phyloP scores from a whole-genome alignment of 2,888 invertebrate genomes.

The Chrysolina oricalcia region DNA sequence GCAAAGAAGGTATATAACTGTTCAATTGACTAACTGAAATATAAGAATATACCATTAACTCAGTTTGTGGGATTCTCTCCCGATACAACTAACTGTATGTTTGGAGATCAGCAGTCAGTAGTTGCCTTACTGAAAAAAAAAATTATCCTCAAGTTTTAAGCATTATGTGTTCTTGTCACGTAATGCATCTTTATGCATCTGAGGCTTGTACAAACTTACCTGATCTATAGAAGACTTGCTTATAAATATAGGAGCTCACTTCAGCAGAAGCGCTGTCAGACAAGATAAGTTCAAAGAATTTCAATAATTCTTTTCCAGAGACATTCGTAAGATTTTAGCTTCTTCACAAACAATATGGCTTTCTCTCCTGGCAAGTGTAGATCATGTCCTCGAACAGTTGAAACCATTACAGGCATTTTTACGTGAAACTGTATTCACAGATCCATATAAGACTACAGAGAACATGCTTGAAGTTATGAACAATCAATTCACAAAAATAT shows the following conservation, averaged over 20 bases:
- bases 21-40: constrained; percentile 43
- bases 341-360: constrained; percentile 57
- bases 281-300: constrained; percentile 57
- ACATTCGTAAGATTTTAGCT: constrained; percentile 56
- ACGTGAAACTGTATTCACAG: too few relatives aligned
- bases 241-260: constrained; percentile 55
- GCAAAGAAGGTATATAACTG: constrained; percentile 45
- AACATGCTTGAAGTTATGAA: too few relatives aligned
- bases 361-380: constrained; percentile 38
- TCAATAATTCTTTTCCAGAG: constrained; percentile 59
- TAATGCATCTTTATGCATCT: constrained; percentile 61
- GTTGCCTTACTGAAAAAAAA: constrained; percentile 41
- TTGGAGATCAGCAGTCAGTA: constrained; percentile 53
- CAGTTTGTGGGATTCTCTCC: constrained; percentile 54
- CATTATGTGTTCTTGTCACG: constrained; percentile 64
- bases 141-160: constrained; percentile 57
- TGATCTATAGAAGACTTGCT: constrained; percentile 52
- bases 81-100: constrained; percentile 58
- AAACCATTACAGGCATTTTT: too few relatives aligned
- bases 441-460: too few relatives aligned
- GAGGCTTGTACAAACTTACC: constrained; percentile 64
- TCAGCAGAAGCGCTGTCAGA: constrained; percentile 48
- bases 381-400: too few relatives aligned
- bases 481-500: too few relatives aligned
- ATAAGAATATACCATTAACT: constrained; percentile 49